phyloP scores from a whole-genome alignment of 1,140 invertebrate genomes.

The Aphidius gifuensis region DNA sequence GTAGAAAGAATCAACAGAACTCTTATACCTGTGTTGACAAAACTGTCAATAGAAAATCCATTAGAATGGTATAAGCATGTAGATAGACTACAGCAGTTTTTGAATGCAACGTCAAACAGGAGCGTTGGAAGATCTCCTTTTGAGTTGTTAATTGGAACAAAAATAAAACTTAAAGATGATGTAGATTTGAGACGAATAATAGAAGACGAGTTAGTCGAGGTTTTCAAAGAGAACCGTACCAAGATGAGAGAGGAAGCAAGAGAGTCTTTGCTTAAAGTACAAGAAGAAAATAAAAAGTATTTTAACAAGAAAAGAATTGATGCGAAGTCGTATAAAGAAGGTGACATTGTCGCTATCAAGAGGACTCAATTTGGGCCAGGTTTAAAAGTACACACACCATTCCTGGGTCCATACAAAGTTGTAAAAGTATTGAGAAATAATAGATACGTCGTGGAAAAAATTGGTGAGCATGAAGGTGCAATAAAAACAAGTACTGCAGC shows the following conservation, averaged over 20 bases:
- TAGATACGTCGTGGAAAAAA: conserved; percentile 15
- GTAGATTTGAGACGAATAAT: conserved; percentile 26
- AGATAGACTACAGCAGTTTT: conserved; percentile 30
- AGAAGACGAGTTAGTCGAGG: conserved; percentile 9
- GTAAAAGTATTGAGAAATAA: conserved; percentile 20
- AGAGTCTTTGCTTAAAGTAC: conserved; percentile 32
- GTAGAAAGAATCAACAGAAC: conserved; percentile 25
- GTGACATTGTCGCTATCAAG: conserved; percentile 22
- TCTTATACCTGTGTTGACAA: conserved; percentile 35
- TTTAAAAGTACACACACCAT: background rate
- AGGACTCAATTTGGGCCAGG: conserved; percentile 6
- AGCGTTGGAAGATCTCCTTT: conserved; percentile 39
- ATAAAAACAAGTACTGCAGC: conserved; percentile 8
- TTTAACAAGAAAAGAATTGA: conserved; percentile 32
- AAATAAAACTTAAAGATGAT: conserved; percentile 36
- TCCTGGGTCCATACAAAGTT: background rate
- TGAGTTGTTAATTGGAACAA: conserved; percentile 37
- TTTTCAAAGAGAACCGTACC: conserved; percentile 11
- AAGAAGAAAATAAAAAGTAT: conserved; percentile 36
- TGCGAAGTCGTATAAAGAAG: conserved; percentile 23
- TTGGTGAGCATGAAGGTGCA: conserved; percentile 18
- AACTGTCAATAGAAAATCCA: conserved; percentile 33
- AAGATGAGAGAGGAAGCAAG: conserved; percentile 28
- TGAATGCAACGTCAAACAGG: conserved; percentile 40
- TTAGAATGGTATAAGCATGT: conserved; percentile 39